Base-by-base conservation (phyloP, 2,888 invertebrate genomes). In the Thyatira batis region DNA sequence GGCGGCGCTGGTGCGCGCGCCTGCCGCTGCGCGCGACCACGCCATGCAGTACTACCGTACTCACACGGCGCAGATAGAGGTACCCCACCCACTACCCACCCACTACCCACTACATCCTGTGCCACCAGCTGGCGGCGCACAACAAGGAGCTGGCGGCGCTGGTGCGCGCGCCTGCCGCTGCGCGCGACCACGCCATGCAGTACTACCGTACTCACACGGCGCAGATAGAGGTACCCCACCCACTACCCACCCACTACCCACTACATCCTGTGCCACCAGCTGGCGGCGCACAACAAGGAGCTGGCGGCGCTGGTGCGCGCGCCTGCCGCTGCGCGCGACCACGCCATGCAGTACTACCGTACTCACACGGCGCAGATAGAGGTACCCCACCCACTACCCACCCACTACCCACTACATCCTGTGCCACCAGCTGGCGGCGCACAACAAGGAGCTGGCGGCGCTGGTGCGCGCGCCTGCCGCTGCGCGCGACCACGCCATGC, bases 341-440 rank as follows among this genome's bases (percentile, higher is more conserved):
- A 96, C 79, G 99, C 99, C 9, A 92, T 99, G 69, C 95, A 96
- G 80, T 98, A 98, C 92, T 99, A 99, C 92, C 97, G 98, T 52
- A 96, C 96, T 59, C 98, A 99, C 87, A 99, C 99, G 52, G 99
- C 99, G 61, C 99, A 99, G 93, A 99, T 99, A 87, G 99, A 99
- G 94, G 97, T 97, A n/a, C n/a, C n/a, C n/a, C n/a, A 43, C 73
- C 21, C 23, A 51, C 13, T 10, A 8, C 13, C 13, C 45, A 30
- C 30, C 1, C 30, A 21, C 13, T 11, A 10, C 1, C n/a, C n/a
- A n/a, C n/a, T n/a, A n/a, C n/a, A n/a, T n/a, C n/a, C n/a, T n/a
- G n/a, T 99, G 99, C 73, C 99, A 99, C 93, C 99, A 99, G 93
- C 92, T 99, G 78, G 97, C 99, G 0, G 97, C 97, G 61, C 99